Evolutionary conservation across 2,113 vertebrate species (phyloP).

Genomic region (Pungitius pungitius): DNA sequence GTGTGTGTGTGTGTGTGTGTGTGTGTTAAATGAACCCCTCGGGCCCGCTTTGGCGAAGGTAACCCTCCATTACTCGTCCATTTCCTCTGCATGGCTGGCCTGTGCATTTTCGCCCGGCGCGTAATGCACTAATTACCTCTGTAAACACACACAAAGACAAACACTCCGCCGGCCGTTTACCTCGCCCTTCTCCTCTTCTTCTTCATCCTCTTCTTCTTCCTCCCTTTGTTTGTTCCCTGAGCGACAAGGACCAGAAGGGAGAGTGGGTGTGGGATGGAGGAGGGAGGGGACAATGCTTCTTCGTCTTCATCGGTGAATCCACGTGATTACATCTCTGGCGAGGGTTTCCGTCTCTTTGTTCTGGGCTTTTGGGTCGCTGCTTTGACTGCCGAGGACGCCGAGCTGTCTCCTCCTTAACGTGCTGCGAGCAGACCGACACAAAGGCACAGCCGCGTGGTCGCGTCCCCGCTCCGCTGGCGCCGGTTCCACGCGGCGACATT

Average conservation of each 20-base stretch:
- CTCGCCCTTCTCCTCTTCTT: constrained; percentile 30
- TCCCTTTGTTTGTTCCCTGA: constrained; percentile 67
- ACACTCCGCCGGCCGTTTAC: constrained; percentile 24
- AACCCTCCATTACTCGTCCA: constrained; percentile 69
- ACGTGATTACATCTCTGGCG: constrained; percentile 58
- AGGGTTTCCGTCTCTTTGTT: constrained; percentile 15
- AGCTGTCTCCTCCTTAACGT: constrained; percentile 3
- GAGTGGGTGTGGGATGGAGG: constrained; percentile 7
- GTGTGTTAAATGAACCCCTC: constrained; percentile 56
- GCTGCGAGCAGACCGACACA: constrained; percentile 36
- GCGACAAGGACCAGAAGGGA: constrained; percentile 41
- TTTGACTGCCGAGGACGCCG: constrained; percentile 38
- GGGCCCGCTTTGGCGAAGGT: constrained; percentile 54
- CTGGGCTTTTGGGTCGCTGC: constrained; percentile 36
- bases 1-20: constrained; percentile 43
- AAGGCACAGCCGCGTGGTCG: neutral
- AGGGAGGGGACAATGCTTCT: constrained; percentile 36
- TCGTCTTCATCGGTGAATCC: constrained; percentile 67
- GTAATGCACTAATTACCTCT: constrained; percentile 76
- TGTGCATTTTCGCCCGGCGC: constrained; percentile 67
- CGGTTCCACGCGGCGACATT: constrained; percentile 1
- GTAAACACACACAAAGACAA: constrained; percentile 66
- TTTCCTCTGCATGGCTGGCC: constrained; percentile 66
- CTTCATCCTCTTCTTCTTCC: constrained; percentile 8
- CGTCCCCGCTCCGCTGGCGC: constrained; percentile 12